Evolutionary conservation across 2,113 vertebrate genomes (phyloP), one percentile per base, ranked within the genome.

Genomic region (Antigone vipio): DNA sequence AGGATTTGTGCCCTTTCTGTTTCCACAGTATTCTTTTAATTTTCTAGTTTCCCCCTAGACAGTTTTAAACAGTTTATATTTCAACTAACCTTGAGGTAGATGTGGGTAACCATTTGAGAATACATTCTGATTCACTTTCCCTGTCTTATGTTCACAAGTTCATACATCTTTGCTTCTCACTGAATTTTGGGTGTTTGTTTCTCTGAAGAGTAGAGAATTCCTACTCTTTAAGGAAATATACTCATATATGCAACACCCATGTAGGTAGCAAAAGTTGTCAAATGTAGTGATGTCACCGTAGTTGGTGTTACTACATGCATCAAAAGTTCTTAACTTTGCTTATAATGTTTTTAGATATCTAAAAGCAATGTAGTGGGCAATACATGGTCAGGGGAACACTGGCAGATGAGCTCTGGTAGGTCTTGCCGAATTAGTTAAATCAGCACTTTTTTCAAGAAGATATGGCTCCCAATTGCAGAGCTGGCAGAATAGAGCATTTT

Each of bases 11-110:
- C n/a, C 69, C 42, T 91, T 92, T 79, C 49, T 71, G 16, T 94
- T 97, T 96, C 85, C 56, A 89, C 60, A 83, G 26, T 76, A 76
- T 52, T 78, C n/a, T 90, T 83, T 58, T 26, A 69, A 74, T 69
- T 92, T 91, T 3, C 9, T 58, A 20, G 5, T 91, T 82, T 80
- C 2, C 2, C 10, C 32, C 4, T 9, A 47, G 4, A 1, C 13
- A 71, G 17, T 58, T 49, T 90, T 56, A 85, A 72, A 60, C 16
- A 73, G 35, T 68, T 85, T 82, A 8, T 74, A 64, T 88, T 91
- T 91, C 47, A 74, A 5, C 47, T 67, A 69, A 88, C 4, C 9
- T 69, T 77, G 27, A 72, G 47, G 24, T 35, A 93, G 26, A 63
- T 30, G 14, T 30, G 12, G 29, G 6, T 52, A 88, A 67, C 7